Percentiles rank a stretch among this genome's conserved stretches.
phyloP scores from a whole-genome alignment of 2,113 vertebrate genomes.

The Brienomyrus longianalis region DNA sequence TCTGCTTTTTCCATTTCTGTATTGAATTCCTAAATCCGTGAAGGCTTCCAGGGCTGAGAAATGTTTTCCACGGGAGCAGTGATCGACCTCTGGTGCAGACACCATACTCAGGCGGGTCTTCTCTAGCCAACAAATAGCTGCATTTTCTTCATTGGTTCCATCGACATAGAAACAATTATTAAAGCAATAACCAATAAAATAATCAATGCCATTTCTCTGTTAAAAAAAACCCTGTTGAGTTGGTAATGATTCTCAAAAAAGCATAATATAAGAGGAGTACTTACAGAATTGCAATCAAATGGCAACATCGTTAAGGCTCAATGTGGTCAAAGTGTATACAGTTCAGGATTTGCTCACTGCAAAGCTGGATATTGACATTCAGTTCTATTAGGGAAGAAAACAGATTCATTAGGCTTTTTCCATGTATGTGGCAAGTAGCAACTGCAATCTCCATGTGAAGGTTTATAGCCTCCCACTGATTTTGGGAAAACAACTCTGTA shows the following conservation, averaged over 20 bases:
- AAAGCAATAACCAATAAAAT: neutral
- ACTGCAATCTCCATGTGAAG: slow-evolving; percentile 1
- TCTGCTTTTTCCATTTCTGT: neutral
- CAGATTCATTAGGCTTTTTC: neutral
- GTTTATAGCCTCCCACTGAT: neutral
- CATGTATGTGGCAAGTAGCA: neutral
- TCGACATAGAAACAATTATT: neutral
- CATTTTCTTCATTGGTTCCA: neutral
- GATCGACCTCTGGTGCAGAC: neutral
- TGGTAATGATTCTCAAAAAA: neutral
- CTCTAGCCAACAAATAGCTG: neutral
- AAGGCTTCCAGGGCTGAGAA: neutral
- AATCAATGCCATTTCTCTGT: neutral
- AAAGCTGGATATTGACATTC: neutral
- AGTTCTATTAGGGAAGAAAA: neutral
- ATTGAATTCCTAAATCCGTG: neutral
- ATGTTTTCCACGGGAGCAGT: neutral
- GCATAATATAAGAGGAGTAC: neutral
- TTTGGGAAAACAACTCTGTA: neutral
- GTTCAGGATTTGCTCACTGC: neutral
- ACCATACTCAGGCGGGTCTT: neutral
- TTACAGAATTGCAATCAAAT: neutral
- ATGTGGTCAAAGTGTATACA: neutral
- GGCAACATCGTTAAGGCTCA: neutral
- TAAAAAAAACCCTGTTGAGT: neutral